Base-by-base conservation (phyloP, 2,797 vertebrate species). In the Rhabdophis nuchalis region DNA sequence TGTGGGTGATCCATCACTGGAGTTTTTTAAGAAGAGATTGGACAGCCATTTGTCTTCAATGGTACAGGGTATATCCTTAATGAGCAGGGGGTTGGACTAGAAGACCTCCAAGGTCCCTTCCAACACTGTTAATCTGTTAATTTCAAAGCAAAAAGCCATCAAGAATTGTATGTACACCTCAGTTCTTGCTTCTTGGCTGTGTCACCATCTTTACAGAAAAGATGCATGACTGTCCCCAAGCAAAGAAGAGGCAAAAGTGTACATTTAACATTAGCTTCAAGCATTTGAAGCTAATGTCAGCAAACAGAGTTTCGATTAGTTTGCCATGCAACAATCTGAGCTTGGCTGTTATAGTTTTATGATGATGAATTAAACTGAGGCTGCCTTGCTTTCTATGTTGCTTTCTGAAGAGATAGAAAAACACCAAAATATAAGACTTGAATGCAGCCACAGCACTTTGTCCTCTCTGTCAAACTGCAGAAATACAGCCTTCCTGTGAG, bases 401-500 rank as follows among this genome's bases (percentile, higher is more conserved):
- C 94, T 95, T 96, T 90, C 94, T 90, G 56, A 90, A 90, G 52
- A 95, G 88, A 20, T 95, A 95, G 91, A 97, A 94, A 95, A 95
- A 96, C 94, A 95, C 87, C 82, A 23, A 54, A 91, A 91, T 87
- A 94, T 93, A 90, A 64, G 85, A 88, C 93, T 93, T 52, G 91
- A 93, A 95, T 16, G 57, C 89, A 88, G 86, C 82, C 60, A n/a
- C 50, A 72, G 60, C 52, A 23, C n/a, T 18, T 32, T 50, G 23
- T 41, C 46, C 82, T 72, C 61, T 1, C 90, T 95, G 96, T 96
- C 96, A 95, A 29, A 93, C 94, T 64, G 68, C 92, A 91, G 89
- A 96, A 97, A 96, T 91, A 96, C 72, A 94, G 6, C 92, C 95
- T 94, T 64, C 93, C 96, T 0, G 18, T 93, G 94, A 96, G 57